Evolutionary conservation across 1,140 invertebrate species (phyloP), one percentile per base, ranked within the genome.

Genomic region (Diprion similis): DNA sequence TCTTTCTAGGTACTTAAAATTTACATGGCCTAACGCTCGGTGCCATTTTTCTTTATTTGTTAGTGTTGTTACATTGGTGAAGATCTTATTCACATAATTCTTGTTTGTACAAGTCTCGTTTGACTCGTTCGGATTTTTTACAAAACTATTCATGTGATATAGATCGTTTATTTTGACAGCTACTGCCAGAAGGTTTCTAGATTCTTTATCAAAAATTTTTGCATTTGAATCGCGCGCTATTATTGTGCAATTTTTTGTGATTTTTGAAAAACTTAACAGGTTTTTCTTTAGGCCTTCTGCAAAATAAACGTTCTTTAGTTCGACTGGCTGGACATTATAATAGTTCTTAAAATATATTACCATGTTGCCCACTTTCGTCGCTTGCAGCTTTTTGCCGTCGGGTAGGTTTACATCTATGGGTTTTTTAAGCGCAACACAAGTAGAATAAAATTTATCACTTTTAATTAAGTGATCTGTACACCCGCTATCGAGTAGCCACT

Each of bases 1-100:
- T 66, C 9, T 78, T 45, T 76, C 74, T 59, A 80, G 71, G 74
- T 80, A 80, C 24, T 73, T 69, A 72, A 80, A 80, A 69, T 79
- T 77, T 67, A 77, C 66, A 73, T 79, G 76, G 0, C 76, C 78
- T 65, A 80, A 59, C 11, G 69, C 59, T 9, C 75, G 70, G 71
- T 80, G 75, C 76, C 76, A 78, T 66, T 78, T 78, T 64, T 80
- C 78, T 73, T 78, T 76, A 59, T 10, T 37, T 0, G 73, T 76
- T 46, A 78, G 68, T 59, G n/a, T 75, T 71, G 45, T 70, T 70
- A 71, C 74, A 66, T 19, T 70, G 0, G 45, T 70, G 37, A 24
- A 37, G 9, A 24, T 59, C 69, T 66, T 8, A 71, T 66, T 74
- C 71, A 15, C 10, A 51, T 51, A 51, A 15, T 51, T 51, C 10